Percentiles rank a stretch among this genome's conserved stretches.
Evolutionary conservation across 2,113 vertebrate species (phyloP).

Genomic region (Oncorhynchus keta): DNA sequence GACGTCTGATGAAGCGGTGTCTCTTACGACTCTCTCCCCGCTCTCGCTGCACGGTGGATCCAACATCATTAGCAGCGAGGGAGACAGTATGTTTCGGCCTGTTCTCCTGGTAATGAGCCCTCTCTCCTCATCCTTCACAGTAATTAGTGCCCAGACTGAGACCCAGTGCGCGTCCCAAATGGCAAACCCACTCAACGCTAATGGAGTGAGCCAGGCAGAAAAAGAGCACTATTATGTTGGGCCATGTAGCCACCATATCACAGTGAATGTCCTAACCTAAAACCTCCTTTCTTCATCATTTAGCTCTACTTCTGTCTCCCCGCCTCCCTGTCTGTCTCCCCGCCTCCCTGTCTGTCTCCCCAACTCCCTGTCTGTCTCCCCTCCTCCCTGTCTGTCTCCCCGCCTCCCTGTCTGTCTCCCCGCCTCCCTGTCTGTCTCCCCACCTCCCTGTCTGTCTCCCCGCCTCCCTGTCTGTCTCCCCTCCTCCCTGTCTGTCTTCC

Average conservation of each 20-base stretch:
- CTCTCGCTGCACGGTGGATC: slow-evolving; percentile 46
- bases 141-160: slow-evolving; percentile 62
- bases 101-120: slow-evolving; percentile 67
- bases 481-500: too few species aligned
- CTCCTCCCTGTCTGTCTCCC: too few species aligned
- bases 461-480: too few species aligned
- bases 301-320: slow-evolving; percentile 8
- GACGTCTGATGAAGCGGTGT: slow-evolving; percentile 61
- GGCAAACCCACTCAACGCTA: slow-evolving; percentile 45
- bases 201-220: slow-evolving; percentile 66
- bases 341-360: too few species aligned
- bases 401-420: too few species aligned
- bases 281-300: slow-evolving; percentile 53
- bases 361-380: too few species aligned
- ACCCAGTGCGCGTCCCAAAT: slow-evolving; percentile 26
- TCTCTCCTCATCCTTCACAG: slow-evolving; percentile 68
- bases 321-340: slow-evolving; percentile 23
- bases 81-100: slow-evolving; percentile 66
- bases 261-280: slow-evolving; percentile 34
- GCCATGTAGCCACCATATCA: slow-evolving; percentile 40
- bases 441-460: too few species aligned
- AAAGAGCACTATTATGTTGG: slow-evolving; percentile 58
- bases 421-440: too few species aligned
- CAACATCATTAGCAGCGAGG: slow-evolving; percentile 71
- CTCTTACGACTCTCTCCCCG: slow-evolving; percentile 20